Evolutionary conservation across 2,888 invertebrate genomes (phyloP).

Genomic region (Phrixothrix hirtus): DNA sequence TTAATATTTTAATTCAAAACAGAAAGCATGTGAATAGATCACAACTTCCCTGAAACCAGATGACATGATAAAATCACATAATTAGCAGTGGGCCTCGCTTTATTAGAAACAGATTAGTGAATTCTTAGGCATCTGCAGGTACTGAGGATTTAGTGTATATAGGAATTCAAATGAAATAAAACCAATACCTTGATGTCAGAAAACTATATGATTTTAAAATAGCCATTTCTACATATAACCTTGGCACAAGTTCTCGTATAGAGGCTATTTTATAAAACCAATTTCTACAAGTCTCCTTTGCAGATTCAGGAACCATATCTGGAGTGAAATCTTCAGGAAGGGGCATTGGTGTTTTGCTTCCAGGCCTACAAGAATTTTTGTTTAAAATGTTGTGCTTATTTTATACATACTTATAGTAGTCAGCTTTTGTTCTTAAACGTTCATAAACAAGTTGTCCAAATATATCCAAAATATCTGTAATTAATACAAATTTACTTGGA

Average conservation of each 20-base stretch:
- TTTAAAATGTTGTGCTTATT: no score
- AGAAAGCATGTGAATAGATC: no score
- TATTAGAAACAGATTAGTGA: no score
- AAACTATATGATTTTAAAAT: conserved; percentile 89
- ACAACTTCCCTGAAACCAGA: no score
- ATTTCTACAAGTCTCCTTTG: conserved; percentile 95
- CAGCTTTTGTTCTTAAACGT: conserved; percentile 76
- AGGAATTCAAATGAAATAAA: no score
- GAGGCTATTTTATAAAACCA: conserved; percentile 99
- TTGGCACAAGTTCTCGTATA: conserved; percentile 90
- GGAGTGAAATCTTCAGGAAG: conserved; percentile 73
- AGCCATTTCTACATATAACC: conserved; percentile 93
- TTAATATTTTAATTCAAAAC: no score
- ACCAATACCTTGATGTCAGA: conserved; percentile 68
- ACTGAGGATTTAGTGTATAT: no score
- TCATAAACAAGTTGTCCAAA: conserved; percentile 91
- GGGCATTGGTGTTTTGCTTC: conserved; percentile 57
- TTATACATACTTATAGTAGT: conserved; percentile 60
- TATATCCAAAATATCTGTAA: conserved; percentile 93
- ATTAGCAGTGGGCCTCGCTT: no score
- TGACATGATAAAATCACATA: no score
- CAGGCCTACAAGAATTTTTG: conserved; percentile 59
- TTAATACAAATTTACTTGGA: conserved; percentile 96
- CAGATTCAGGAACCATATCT: conserved; percentile 79
- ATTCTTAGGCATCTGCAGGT: no score